phyloP scores from a whole-genome alignment of 2,888 invertebrate species.

The Lycocerus yunnanus region DNA sequence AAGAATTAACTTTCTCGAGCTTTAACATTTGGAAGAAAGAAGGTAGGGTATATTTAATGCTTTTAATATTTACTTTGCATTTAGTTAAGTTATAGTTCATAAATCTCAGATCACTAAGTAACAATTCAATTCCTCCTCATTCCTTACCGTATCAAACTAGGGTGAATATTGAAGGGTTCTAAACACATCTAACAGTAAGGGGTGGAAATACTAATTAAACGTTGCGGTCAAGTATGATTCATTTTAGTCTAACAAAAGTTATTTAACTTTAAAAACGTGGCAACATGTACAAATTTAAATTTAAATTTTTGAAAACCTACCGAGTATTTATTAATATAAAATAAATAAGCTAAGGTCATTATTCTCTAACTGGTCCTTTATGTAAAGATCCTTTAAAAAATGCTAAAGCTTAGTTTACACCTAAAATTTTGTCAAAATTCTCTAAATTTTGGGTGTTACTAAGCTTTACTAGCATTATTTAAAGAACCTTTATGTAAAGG shows the following conservation, averaged over 20 bases:
- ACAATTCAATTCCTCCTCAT: slow-evolving; percentile 14
- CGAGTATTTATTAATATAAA: no score
- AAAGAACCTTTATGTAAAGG: no score
- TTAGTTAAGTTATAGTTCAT: slow-evolving; percentile 11
- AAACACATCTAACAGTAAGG: slow-evolving; percentile 39
- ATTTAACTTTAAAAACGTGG: background rate
- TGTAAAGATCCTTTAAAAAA: no score
- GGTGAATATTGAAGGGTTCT: slow-evolving; percentile 22
- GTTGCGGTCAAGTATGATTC: slow-evolving; percentile 25
- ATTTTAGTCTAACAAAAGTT: slow-evolving; percentile 5
- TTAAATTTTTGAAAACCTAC: background rate
- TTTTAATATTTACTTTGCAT: slow-evolving; percentile 10
- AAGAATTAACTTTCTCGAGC: background rate
- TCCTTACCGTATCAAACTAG: slow-evolving; percentile 12
- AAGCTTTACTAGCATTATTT: no score
- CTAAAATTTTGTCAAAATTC: no score
- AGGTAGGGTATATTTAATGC: background rate
- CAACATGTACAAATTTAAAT: background rate
- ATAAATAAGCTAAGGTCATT: no score
- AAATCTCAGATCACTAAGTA: slow-evolving; percentile 19
- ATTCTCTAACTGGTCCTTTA: no score
- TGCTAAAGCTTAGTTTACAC: no score
- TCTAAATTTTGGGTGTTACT: no score
- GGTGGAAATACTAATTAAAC: slow-evolving; percentile 44
- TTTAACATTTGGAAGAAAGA: background rate